Percentiles rank a stretch among this genome's conserved stretches.
Evolutionary conservation across 2,113 vertebrate genomes (phyloP).

Genomic region (Scomber japonicus): DNA sequence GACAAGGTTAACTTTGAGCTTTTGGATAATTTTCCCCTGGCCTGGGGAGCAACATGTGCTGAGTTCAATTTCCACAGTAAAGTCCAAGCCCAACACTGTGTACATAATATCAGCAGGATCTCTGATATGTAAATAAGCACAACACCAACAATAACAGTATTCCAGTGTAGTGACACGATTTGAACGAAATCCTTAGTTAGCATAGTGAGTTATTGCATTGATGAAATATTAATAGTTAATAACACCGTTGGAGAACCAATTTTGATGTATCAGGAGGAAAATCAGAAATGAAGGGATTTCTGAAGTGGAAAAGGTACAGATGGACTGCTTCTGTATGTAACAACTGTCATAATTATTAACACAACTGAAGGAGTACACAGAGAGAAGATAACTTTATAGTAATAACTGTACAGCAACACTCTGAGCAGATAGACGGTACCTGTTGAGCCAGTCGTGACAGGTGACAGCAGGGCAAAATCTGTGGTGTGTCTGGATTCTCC

Average conservation of each 20-base stretch:
- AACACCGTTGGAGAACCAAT: neutral
- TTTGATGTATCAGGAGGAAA: neutral
- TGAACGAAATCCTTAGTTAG: neutral
- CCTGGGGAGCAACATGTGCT: too few relatives aligned
- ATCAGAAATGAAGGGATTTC: neutral
- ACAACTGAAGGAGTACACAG: neutral
- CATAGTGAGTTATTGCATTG: neutral
- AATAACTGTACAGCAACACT: neutral
- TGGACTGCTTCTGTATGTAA: neutral
- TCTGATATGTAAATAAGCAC: neutral
- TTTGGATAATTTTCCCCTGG: too few relatives aligned
- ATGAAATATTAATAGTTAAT: neutral
- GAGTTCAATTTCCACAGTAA: too few relatives aligned
- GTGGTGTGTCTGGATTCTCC: constrained; percentile 6
- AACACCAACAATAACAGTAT: neutral
- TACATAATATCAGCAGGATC: neutral
- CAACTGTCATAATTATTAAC: neutral
- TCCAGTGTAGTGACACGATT: neutral
- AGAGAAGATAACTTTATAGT: neutral
- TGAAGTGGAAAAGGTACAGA: neutral
- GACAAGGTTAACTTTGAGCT: too few relatives aligned
- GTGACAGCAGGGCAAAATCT: constrained; percentile 7
- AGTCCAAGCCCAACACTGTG: neutral
- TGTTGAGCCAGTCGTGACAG: constrained; percentile 6
- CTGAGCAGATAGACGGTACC: neutral